Evolutionary conservation across 2,888 invertebrate genomes (phyloP).

Genomic region (Drosophila affinis): DNA sequence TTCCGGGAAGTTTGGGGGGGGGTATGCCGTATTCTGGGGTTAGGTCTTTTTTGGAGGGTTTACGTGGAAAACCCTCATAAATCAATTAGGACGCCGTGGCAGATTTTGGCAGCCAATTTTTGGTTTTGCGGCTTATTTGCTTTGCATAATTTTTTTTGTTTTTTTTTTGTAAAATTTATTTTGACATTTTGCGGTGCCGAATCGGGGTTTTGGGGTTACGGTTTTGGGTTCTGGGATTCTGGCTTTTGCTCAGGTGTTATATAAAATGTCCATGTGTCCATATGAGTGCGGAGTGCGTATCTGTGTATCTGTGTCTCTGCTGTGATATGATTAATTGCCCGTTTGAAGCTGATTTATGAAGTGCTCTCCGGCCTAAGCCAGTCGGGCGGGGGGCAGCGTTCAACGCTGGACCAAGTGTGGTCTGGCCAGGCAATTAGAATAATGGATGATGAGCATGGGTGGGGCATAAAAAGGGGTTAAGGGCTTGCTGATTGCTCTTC

Average conservation of each 20-base stretch:
- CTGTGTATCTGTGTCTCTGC: conserved; percentile 8
- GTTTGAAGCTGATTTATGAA: conserved; percentile 65
- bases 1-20: neutral
- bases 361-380: conserved; percentile 40
- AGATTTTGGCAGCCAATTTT: conserved; percentile 71
- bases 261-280: conserved; percentile 2
- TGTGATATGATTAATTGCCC: conserved; percentile 65
- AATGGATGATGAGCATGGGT: conserved; percentile 47
- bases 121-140: conserved; percentile 76
- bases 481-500: neutral
- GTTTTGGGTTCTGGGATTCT: conserved; percentile 26
- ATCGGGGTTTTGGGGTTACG: conserved; percentile 43
- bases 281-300: conserved; percentile 24
- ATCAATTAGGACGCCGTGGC: conserved; percentile 80
- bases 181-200: conserved; percentile 45
- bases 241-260: conserved; percentile 58
- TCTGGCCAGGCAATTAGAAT: conserved; percentile 55
- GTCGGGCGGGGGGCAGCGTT: conserved; percentile 7
- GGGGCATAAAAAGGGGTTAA: neutral
- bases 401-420: conserved; percentile 26
- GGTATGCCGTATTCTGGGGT: neutral
- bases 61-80: conserved; percentile 74
- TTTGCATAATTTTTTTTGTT: conserved; percentile 35
- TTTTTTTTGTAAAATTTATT: conserved; percentile 38
- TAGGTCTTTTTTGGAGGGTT: conserved; percentile 44